These are phyloP conservation scores for Zeus faber DNA, from an alignment of 2,113 vertebrate genomes.

Conservation along the genomic window DNA sequence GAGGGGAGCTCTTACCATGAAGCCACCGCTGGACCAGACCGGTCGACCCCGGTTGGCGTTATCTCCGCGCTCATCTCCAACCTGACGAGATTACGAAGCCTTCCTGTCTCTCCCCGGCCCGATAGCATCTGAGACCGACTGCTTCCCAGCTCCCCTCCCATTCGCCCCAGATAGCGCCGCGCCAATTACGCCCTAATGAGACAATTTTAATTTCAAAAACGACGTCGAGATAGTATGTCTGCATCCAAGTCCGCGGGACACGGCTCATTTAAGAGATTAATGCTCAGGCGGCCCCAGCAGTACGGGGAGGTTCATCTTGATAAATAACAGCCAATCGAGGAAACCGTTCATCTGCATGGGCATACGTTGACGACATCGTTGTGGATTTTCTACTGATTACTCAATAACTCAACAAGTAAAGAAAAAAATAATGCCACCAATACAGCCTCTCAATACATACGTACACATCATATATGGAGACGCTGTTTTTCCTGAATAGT, in stretches of 20 bases:
- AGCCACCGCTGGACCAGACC: slow-evolving; percentile 34
- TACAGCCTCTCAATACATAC: slow-evolving; percentile 27
- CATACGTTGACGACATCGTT: slow-evolving; percentile 41
- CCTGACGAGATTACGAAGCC: slow-evolving; percentile 73
- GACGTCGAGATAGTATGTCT: slow-evolving; percentile 55
- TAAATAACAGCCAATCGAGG: slow-evolving; percentile 51
- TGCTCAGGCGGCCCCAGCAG: slow-evolving; percentile 36
- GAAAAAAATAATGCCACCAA: slow-evolving; percentile 35
- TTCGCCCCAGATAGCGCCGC: slow-evolving; percentile 53
- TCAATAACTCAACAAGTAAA: background rate
- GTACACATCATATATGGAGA: background rate
- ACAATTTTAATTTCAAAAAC: slow-evolving; percentile 72
- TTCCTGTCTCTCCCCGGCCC: slow-evolving; percentile 69
- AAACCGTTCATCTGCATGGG: slow-evolving; percentile 57
- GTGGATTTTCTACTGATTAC: slow-evolving; percentile 28
- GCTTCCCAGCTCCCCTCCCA: slow-evolving; percentile 46
- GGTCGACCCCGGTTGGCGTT: slow-evolving; percentile 23
- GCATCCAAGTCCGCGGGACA: slow-evolving; percentile 54
- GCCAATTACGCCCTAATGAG: slow-evolving; percentile 69
- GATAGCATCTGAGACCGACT: slow-evolving; percentile 70
- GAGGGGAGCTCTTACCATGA: too few relatives aligned
- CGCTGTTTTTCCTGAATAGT: too few relatives aligned
- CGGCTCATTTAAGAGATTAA: slow-evolving; percentile 73
- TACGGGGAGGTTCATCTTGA: slow-evolving; percentile 34
- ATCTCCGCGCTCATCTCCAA: slow-evolving; percentile 60